Conservation (phyloP, 2,888 invertebrate species). For the Steinernema hermaphroditum region DNA sequence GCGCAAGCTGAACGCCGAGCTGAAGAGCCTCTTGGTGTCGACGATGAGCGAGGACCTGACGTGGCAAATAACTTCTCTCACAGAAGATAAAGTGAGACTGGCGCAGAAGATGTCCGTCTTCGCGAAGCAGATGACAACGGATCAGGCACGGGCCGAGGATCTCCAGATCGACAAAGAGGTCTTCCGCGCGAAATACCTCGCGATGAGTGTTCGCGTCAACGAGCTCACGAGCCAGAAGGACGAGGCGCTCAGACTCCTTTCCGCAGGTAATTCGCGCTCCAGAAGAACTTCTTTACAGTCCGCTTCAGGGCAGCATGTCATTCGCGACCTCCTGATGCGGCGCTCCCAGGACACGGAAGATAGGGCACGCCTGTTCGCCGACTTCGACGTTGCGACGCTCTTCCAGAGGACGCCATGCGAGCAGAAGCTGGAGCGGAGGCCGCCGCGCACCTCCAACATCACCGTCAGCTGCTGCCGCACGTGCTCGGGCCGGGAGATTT, state of each 20-base stretch:
- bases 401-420: conserved; percentile 52
- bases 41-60: conserved; percentile 92
- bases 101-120: conserved; percentile 83
- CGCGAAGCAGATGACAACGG: conserved; percentile 76
- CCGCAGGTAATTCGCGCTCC: not conserved
- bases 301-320: not conserved
- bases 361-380: conserved; percentile 34
- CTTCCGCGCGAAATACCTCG: conserved; percentile 93
- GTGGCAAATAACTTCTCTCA: conserved; percentile 83
- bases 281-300: too few relatives aligned
- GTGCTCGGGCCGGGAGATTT: conserved; percentile 53
- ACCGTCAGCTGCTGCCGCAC: conserved; percentile 55
- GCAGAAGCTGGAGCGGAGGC: conserved; percentile 38
- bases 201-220: conserved; percentile 67
- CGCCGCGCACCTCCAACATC: conserved; percentile 47
- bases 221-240: conserved; percentile 39
- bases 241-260: not conserved
- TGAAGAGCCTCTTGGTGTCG: conserved; percentile 88
- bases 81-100: conserved; percentile 86
- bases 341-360: conserved; percentile 23
- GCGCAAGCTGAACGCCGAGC: conserved; percentile 81
- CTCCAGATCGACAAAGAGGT: conserved; percentile 91
- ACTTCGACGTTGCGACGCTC: conserved; percentile 40
- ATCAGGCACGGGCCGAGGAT: conserved; percentile 90
- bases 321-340: not conserved